Evolutionary conservation across 2,888 invertebrate species (phyloP).

Genomic region (Syritta pipiens): DNA sequence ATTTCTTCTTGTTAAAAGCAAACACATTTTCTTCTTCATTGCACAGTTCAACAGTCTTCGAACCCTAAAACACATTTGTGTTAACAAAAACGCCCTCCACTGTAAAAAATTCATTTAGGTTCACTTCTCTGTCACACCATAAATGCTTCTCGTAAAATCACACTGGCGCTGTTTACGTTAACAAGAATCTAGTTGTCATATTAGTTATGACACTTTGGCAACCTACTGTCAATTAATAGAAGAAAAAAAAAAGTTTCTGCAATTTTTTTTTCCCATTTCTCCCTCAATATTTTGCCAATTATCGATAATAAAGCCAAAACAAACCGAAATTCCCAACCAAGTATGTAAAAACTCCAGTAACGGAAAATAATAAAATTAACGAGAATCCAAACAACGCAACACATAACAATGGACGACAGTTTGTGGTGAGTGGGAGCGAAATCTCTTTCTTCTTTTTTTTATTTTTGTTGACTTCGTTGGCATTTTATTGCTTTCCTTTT

Average conservation of each 20-base stretch:
- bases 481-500: neutral
- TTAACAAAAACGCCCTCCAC: neutral
- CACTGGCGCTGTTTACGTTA: constrained; percentile 1
- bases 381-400: constrained; percentile 15
- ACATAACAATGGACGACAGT: constrained; percentile 76
- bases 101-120: neutral
- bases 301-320: constrained; percentile 19
- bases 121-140: too few species aligned
- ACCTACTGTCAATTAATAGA: constrained; percentile 36
- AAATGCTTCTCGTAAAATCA: neutral
- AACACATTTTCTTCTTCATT: too few species aligned
- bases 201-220: constrained; percentile 62
- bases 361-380: constrained; percentile 1
- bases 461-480: constrained; percentile 16
- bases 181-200: neutral
- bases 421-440: constrained; percentile 73
- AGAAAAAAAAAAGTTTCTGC: constrained; percentile 35
- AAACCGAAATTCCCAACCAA: constrained; percentile 34
- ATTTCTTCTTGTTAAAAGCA: too few species aligned
- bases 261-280: constrained; percentile 29
- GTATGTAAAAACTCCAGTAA: constrained; percentile 52
- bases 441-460: constrained; percentile 38
- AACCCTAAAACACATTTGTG: too few species aligned
- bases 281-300: constrained; percentile 47
- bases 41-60: too few species aligned